Percentiles rank a stretch among this genome's conserved stretches.
phyloP scores from a whole-genome alignment of 2,113 vertebrate genomes.

The Datnioides undecimradiatus region DNA sequence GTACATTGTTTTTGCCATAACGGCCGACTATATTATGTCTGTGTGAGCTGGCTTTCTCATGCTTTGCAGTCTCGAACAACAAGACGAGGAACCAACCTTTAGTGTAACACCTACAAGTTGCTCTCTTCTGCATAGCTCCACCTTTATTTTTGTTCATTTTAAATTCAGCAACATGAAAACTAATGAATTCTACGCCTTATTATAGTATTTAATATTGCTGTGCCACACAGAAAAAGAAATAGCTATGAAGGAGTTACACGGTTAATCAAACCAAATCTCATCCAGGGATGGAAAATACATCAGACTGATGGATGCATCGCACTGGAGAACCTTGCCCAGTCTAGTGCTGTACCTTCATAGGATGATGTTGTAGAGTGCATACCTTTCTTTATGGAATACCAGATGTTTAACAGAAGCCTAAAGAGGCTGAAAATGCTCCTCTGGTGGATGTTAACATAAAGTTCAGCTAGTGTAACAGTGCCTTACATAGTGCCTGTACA shows the following conservation, averaged over 20 bases:
- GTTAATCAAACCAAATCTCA: no score
- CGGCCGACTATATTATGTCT: neutral
- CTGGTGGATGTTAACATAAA: slow-evolving; percentile 27
- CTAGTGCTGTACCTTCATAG: neutral
- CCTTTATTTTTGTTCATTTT: neutral
- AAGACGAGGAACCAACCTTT: neutral
- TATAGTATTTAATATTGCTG: no score
- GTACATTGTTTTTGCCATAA: no score
- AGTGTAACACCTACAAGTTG: no score
- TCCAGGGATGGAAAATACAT: neutral
- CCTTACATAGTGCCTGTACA: slow-evolving; percentile 27
- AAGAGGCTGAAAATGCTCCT: slow-evolving; percentile 14
- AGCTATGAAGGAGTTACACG: neutral
- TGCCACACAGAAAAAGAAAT: no score
- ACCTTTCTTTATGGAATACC: no score
- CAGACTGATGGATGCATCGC: no score
- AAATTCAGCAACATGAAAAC: neutral
- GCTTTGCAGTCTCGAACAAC: neutral
- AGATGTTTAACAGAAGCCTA: slow-evolving; percentile 45
- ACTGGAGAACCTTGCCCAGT: no score
- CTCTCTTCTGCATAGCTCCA: no score
- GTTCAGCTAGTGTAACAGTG: slow-evolving; percentile 32
- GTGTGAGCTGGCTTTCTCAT: neutral
- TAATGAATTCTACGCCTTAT: neutral
- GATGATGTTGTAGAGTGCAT: neutral